Evolutionary conservation across 1,140 invertebrate species (phyloP).

Genomic region (fruit fly (Drosophila melanogaster)): DNA sequence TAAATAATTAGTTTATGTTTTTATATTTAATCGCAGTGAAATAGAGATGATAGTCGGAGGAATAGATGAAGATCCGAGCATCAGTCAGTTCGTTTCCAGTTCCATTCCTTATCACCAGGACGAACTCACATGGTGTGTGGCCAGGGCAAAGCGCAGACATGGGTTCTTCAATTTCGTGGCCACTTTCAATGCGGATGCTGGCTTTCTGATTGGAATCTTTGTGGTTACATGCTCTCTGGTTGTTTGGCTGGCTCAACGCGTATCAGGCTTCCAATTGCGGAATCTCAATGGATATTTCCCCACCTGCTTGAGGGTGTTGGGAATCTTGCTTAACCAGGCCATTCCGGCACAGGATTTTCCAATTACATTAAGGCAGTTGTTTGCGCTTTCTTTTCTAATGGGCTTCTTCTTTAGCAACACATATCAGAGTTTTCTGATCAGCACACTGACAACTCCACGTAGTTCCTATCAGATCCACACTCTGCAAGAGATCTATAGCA

Average conservation of each 20-base stretch:
- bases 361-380: conserved; percentile 36
- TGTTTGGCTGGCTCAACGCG: conserved; percentile 47
- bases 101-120: conserved; percentile 77
- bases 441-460: conserved; percentile 72
- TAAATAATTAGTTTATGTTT: too few species aligned
- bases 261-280: conserved; percentile 16
- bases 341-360: conserved; percentile 38
- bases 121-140: conserved; percentile 81
- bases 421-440: conserved; percentile 79
- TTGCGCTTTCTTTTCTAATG: conserved; percentile 58
- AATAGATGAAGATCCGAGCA: conserved; percentile 78
- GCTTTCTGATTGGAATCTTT: conserved; percentile 52
- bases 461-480: conserved; percentile 62
- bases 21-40: conserved; percentile 28
- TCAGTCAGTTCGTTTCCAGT: conserved; percentile 75
- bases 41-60: conserved; percentile 79
- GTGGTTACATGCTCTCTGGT: conserved; percentile 52
- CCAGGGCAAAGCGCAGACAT: conserved; percentile 58
- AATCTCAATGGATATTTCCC: conserved; percentile 47
- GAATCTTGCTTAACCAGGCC: conserved; percentile 65
- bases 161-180: conserved; percentile 76
- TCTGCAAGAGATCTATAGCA: conserved; percentile 63
- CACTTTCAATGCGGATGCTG: conserved; percentile 52
- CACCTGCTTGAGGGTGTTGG: conserved; percentile 56
- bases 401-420: conserved; percentile 74